Conservation (phyloP, 2,888 invertebrate genomes). For the Pterostichus niger region DNA sequence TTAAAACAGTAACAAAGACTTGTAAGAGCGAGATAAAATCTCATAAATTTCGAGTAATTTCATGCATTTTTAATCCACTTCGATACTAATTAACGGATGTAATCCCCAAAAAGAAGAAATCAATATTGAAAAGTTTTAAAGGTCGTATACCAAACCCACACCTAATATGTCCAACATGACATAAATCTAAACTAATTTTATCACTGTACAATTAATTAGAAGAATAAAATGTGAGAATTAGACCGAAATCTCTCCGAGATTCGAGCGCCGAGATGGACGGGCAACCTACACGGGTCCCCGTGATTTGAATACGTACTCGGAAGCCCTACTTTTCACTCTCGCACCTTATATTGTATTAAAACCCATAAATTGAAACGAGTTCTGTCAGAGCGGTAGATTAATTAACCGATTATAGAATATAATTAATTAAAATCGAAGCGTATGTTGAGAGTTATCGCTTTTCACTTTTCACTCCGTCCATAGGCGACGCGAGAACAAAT, state of each 20-base stretch:
- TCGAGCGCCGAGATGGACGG: conserved; percentile 16
- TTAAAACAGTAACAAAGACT: neutral
- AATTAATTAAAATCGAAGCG: conserved; percentile 64
- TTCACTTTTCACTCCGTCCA: conserved; percentile 26
- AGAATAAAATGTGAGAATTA: conserved; percentile 62
- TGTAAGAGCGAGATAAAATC: conserved; percentile 3
- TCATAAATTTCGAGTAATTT: conserved; percentile 2
- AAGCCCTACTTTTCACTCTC: conserved; percentile 55
- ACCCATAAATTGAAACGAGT: conserved; percentile 59
- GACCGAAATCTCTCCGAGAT: conserved; percentile 28
- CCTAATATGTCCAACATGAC: conserved; percentile 51
- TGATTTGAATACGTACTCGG: conserved; percentile 25
- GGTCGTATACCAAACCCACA: conserved; percentile 49
- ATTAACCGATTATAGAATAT: conserved; percentile 63
- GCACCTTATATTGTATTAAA: conserved; percentile 52
- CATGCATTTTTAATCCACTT: conserved; percentile 29
- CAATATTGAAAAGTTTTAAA: conserved; percentile 8
- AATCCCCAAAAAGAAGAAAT: conserved; percentile 4
- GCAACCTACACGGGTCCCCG: conserved; percentile 49
- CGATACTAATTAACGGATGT: conserved; percentile 49
- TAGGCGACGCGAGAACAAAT: neutral
- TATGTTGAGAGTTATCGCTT: conserved; percentile 49
- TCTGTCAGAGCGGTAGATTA: conserved; percentile 63
- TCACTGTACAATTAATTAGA: conserved; percentile 65
- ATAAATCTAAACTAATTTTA: conserved; percentile 66